These are phyloP conservation scores for Trichogramma pretiosum DNA, from an alignment of 1,140 invertebrate species.

Conservation along the genomic window DNA sequence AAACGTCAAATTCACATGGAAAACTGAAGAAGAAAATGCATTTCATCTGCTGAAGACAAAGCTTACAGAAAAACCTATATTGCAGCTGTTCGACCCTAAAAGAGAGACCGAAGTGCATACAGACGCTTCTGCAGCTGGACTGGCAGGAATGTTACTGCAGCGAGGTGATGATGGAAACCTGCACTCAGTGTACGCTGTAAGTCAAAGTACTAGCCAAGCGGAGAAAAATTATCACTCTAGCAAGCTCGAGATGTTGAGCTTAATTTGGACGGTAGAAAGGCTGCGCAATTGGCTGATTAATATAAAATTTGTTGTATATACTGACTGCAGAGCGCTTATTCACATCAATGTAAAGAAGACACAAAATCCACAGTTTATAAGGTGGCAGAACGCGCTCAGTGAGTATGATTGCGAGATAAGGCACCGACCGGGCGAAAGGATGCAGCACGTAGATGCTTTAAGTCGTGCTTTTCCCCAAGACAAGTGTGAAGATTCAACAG, in stretches of 20 bases:
- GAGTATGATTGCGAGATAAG: too few relatives aligned
- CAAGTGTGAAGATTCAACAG: not conserved
- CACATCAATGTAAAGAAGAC: not conserved
- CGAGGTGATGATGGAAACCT: not conserved
- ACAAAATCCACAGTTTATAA: not conserved
- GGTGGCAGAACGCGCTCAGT: not conserved
- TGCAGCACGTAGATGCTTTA: too few relatives aligned
- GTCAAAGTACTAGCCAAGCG: constrained; percentile 11
- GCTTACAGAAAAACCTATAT: constrained; percentile 4
- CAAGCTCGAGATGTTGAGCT: constrained; percentile 21
- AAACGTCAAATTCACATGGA: constrained; percentile 16
- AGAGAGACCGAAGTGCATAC: constrained; percentile 28
- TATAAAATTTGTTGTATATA: constrained; percentile 10
- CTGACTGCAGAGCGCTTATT: constrained; percentile 10
- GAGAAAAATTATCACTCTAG: constrained; percentile 21
- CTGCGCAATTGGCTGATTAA: constrained; percentile 12
- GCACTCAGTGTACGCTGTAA: constrained; percentile 11
- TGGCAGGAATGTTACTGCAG: constrained; percentile 23
- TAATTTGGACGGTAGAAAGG: constrained; percentile 3
- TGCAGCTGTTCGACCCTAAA: constrained; percentile 17
- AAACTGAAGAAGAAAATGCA: not conserved
- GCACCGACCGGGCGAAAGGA: too few relatives aligned
- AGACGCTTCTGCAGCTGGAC: constrained; percentile 22
- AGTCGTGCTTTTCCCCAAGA: not conserved
- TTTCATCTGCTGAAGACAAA: not conserved